Evolutionary conservation across 2,797 vertebrate genomes (phyloP), one percentile per base, ranked within the genome.

Genomic region (Phoeniculus purpureus): DNA sequence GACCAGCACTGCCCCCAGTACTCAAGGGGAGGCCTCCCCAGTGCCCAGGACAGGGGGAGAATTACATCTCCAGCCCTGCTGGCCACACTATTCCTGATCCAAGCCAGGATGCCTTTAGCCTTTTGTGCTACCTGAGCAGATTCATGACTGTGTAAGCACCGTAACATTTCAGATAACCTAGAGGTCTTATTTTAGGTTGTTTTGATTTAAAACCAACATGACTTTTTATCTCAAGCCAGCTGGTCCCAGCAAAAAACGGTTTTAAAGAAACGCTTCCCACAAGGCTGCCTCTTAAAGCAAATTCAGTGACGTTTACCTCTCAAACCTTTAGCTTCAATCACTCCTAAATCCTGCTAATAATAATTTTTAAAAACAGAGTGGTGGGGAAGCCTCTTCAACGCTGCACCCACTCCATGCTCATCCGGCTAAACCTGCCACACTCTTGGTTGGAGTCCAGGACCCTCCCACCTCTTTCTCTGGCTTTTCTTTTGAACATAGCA

Each of bases 381-480:
- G 31, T 43, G 50, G 68, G 68, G 64, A 80, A 92, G n/a, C 64
- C 87, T 58, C 78, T 73, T 76, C 79, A 79, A 64, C 1, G 1
- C 55, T 67, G 68, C 81, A 47, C 64, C 90, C 85, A 45, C 78
- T 73, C 61, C 4, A 15, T 43, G 52, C 65, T 91, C 65, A 60
- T 55, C 64, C 7, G 0, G 5, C 81, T 79, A 67, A 82, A 83
- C 65, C 62, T 10, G 1, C 29, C 67, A 52, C 66, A 25, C 2
- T 4, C 92, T 87, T 96, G 95, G 84, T 65, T 3, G 1, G 25
- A 87, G 51, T 93, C 92, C 95, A 95, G 54, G 90, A 72, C 92
- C 61, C 84, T 95, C 93, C 94, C 68, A 95, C 90, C 51, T 19
- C 89, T 87, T 94, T 86, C 59, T 80, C 54, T 80, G 88, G 72